Evolutionary conservation across 2,888 invertebrate species (phyloP), one percentile per base, ranked within the genome.

Genomic region (Lasioglossum leucozonium): DNA sequence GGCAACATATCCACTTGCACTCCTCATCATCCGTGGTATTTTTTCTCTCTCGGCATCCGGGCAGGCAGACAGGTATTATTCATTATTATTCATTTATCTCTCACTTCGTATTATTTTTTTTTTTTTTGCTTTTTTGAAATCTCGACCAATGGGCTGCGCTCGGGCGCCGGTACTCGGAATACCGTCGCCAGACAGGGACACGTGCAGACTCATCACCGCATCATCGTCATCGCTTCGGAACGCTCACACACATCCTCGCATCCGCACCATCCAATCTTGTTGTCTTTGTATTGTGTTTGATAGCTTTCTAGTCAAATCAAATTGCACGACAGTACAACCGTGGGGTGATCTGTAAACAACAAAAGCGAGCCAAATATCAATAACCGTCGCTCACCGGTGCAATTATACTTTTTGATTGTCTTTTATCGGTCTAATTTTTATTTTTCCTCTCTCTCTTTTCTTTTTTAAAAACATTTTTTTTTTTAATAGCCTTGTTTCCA

Each of bases 231-330:
- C 92, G 92, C 91, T 90, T 92, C 91, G 93, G 92, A 92, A 93
- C 77, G 77, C 93, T 94, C 94, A 94, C 94, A 94, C 94, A 94
- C 94, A 95, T 95, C 94, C 93, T 94, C 93, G 93, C 94, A 95
- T 94, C 94, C 94, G 92, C 92, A 94, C 91, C 93, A 94, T 94
- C 94, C 94, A 94, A 94, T 94, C 93, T 94, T 94, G 94, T 94
- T 94, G 94, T 94, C 94, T 94, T 94, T 94, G 94, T 93, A 93
- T 93, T 94, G 94, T 94, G 94, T 94, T 94, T 92, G 94, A 94
- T 94, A 94, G 94, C 93, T 93, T 93, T 94, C 93, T 94, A 93
- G 94, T 94, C 93, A 94, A 93, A 94, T 94, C 93, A 94, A 94
- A 93, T 94, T 93, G 93, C 94, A 94, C 92, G 94, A 93, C 93